Base-by-base conservation (phyloP, 2,797 vertebrate genomes). In the Chelonia mydas region DNA sequence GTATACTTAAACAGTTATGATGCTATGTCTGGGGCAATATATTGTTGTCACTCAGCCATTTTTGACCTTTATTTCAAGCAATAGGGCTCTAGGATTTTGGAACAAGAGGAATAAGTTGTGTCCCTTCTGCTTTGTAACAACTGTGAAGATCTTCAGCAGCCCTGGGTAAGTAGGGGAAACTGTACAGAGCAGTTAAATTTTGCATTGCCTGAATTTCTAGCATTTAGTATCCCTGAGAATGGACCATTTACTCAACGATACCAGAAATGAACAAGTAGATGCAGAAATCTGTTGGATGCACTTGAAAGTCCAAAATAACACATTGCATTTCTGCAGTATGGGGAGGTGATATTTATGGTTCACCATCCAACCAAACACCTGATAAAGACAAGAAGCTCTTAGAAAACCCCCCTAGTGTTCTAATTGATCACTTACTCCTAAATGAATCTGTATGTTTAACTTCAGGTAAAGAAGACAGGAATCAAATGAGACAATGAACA, bases 51-150 rank as follows among this genome's bases (percentile, higher is more conserved):
- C 15, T 7, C 61, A 5, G 16, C n/a, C 33, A 19, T 65, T 6
- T 86, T 93, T 77, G 27, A 33, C 8, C 23, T 78, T 86, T 57
- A 33, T 37, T 65, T n/a, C 49, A 92, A 88, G 3, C 17, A 88
- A 33, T 55, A 76, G n/a, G 16, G 2, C 5, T 51, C 68, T 51
- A 77, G 31, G 11, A 84, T 49, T 90, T 86, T 80, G 8, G 77
- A 89, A 3, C 3, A 57, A 86, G 21, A 86, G 1, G 3, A 23
- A 84, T 5, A 80, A 7, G 5, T 76, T 86, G 7, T 31, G 47
- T 54, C 3, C 10, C 81, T 90, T 80, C 81, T 28, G 6, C 3
- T 3, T 23, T 2, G 13, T 23, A 11, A 83, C 74, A 88, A 65
- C 23, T 45, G 1, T 33, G 3, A 74, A 65, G 7, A 51, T 25